phyloP scores from a whole-genome alignment of 2,113 vertebrate genomes.

The Alethe castanea region DNA sequence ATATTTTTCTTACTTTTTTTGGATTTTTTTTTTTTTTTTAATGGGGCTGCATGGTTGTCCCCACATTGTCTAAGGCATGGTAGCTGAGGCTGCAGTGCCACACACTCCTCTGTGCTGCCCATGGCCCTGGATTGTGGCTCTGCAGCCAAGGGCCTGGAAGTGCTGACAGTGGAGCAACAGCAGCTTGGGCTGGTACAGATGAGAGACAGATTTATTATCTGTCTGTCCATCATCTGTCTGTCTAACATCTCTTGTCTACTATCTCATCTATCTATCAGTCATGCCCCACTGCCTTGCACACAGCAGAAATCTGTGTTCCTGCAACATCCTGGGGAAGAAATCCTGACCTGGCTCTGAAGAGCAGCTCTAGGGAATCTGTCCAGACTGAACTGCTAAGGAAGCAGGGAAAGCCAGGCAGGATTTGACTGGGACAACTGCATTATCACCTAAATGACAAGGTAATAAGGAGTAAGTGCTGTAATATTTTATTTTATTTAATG shows the following conservation, averaged over 20 bases:
- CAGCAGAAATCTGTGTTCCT: background rate
- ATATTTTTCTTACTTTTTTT: background rate
- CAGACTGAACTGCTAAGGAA: background rate
- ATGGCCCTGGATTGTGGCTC: background rate
- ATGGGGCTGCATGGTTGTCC: background rate
- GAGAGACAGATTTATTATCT: background rate
- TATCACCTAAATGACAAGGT: background rate
- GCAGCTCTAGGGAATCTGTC: background rate
- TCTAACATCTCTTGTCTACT: background rate
- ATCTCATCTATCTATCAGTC: background rate
- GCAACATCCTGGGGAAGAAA: background rate
- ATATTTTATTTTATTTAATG: background rate
- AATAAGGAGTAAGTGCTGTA: background rate
- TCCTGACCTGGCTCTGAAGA: background rate
- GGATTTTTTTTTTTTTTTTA: background rate
- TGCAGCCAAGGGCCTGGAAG: background rate
- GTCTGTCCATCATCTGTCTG: background rate
- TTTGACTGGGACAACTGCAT: background rate
- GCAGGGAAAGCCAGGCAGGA: background rate
- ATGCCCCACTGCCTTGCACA: background rate
- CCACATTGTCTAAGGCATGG: fast-evolving
- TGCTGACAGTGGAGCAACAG: fast-evolving
- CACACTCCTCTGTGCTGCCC: background rate
- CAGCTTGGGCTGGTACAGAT: background rate
- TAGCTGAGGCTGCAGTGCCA: background rate